Conservation (phyloP, 2,888 invertebrate genomes). For the Callimorpha dominula region DNA sequence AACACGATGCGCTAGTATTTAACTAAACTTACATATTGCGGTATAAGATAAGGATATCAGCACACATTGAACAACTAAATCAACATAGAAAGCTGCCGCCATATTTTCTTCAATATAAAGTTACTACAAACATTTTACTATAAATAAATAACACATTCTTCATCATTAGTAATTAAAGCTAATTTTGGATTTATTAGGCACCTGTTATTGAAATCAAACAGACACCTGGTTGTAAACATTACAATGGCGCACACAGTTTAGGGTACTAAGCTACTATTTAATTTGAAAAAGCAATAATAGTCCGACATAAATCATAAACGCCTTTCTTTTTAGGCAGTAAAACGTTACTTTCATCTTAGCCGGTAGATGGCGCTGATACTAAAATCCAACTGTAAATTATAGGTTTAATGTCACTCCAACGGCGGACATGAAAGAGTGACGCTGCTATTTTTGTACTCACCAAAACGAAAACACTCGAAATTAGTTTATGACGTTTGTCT, state of each 20-base stretch:
- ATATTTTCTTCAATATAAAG: constrained; percentile 20
- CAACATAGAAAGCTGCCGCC: constrained; percentile 27
- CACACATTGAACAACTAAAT: constrained; percentile 25
- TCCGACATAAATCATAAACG: constrained; percentile 76
- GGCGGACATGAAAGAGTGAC: constrained; percentile 85
- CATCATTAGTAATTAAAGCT: constrained; percentile 40
- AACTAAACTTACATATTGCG: constrained; percentile 40
- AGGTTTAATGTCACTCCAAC: constrained; percentile 81
- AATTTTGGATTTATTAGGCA: constrained; percentile 38
- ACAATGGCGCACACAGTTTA: constrained; percentile 54
- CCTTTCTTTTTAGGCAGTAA: constrained; percentile 74
- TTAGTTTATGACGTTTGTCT: constrained; percentile 87
- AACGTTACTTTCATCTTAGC: constrained; percentile 75
- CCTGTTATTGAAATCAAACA: constrained; percentile 49
- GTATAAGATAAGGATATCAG: constrained; percentile 41
- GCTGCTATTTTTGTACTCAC: constrained; percentile 83
- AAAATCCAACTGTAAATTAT: constrained; percentile 78
- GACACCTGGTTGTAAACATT: constrained; percentile 38
- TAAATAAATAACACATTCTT: constrained; percentile 23
- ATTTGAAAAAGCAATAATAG: constrained; percentile 73
- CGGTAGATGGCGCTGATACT: constrained; percentile 79
- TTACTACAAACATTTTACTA: constrained; percentile 20
- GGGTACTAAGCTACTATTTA: constrained; percentile 66
- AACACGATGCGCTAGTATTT: constrained; percentile 4
- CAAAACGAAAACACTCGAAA: constrained; percentile 86